Evolutionary conservation across 2,113 vertebrate genomes (phyloP).

Genomic region (Stegastes partitus): DNA sequence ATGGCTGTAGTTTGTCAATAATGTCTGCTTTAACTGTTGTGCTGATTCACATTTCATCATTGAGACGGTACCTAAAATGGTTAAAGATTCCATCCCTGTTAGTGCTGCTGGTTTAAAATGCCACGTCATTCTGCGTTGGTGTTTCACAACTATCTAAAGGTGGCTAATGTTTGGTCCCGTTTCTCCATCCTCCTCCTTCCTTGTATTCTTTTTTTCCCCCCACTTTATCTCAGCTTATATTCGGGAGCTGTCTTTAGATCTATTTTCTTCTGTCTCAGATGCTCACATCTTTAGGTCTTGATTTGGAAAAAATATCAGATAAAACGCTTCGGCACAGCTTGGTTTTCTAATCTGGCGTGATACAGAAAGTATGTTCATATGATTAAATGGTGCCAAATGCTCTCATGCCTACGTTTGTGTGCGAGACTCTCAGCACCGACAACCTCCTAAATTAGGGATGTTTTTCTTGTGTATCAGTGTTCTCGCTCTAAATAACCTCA

Average conservation of each 20-base stretch:
- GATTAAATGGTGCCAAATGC: constrained; percentile 6
- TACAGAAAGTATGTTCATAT: background rate
- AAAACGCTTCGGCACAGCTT: background rate
- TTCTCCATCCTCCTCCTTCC: background rate
- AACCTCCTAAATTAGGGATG: constrained; percentile 15
- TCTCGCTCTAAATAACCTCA: constrained; percentile 25
- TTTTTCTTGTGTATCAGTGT: constrained; percentile 5
- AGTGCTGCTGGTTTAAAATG: constrained; percentile 17
- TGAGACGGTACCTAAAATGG: constrained; percentile 1
- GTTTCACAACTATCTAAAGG: constrained; percentile 4
- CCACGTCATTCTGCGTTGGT: constrained; percentile 18
- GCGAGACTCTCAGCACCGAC: background rate
- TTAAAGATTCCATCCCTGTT: background rate
- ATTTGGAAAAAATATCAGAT: background rate
- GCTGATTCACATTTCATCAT: constrained; percentile 1
- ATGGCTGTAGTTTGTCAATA: background rate
- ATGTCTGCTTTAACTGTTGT: background rate
- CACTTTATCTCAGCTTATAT: background rate
- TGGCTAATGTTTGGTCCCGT: background rate
- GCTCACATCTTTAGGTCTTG: background rate
- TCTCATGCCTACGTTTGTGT: constrained; percentile 9
- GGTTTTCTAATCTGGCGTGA: constrained; percentile 17
- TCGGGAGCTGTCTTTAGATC: background rate
- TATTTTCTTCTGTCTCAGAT: background rate
- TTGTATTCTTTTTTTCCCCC: constrained; percentile 6